Conservation (phyloP, 1,140 invertebrate species). For the Brachionus calyciflorus region DNA sequence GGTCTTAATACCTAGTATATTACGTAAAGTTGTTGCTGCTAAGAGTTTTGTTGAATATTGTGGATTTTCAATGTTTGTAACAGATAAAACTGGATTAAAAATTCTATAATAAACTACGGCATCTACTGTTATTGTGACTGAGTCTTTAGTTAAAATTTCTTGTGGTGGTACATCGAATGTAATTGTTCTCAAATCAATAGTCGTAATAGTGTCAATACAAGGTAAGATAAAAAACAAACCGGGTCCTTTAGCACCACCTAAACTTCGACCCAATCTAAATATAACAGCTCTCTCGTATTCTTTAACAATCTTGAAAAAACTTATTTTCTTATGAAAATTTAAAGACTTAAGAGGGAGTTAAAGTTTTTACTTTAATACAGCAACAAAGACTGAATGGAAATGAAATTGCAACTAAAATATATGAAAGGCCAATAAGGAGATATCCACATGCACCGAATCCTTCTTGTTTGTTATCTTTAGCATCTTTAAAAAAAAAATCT, state of each 20-base stretch:
- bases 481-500: neutral
- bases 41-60: conserved; percentile 47
- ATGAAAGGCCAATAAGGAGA: conserved; percentile 26
- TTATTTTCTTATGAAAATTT: too few relatives aligned
- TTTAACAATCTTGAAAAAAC: conserved; percentile 36
- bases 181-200: conserved; percentile 48
- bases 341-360: too few relatives aligned
- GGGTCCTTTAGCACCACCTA: conserved; percentile 47
- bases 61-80: conserved; percentile 48
- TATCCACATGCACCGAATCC: conserved; percentile 30
- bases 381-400: conserved; percentile 43
- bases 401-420: conserved; percentile 42
- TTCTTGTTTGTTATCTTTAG: neutral
- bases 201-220: conserved; percentile 43
- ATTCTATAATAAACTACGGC: conserved; percentile 35
- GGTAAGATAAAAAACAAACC: conserved; percentile 49
- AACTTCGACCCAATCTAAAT: conserved; percentile 44
- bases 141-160: conserved; percentile 49
- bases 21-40: conserved; percentile 48
- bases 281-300: conserved; percentile 49
- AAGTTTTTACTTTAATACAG: conserved; percentile 46
- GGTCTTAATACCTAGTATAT: conserved; percentile 46
- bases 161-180: conserved; percentile 49
- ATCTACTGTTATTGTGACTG: conserved; percentile 47
- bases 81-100: conserved; percentile 15